A percentile compares a stretch with the other conserved stretches of the same genome.
Conservation (phyloP, 1,140 invertebrate species). For the Heliconius eleuchia region DNA sequence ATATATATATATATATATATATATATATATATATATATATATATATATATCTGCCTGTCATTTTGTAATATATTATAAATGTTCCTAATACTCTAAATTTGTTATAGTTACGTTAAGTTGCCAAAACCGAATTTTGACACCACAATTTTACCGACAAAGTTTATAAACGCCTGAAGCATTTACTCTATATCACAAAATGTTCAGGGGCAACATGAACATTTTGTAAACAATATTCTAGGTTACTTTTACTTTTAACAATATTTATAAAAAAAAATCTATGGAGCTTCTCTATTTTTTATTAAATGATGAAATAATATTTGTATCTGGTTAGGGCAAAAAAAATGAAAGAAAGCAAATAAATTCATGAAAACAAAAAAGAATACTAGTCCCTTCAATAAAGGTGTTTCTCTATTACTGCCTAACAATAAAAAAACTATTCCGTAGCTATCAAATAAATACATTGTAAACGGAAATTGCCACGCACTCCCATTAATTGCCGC, state of each 20-base stretch:
- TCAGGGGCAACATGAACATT: background rate
- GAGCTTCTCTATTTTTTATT: too few relatives aligned
- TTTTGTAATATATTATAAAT: background rate
- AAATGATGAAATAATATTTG: too few relatives aligned
- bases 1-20: too few relatives aligned
- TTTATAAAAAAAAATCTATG: too few relatives aligned
- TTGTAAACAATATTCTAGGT: background rate
- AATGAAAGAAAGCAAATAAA: background rate
- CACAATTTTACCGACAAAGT: background rate
- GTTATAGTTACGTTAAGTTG: background rate
- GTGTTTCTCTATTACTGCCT: background rate
- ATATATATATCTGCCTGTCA: background rate
- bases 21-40: too few relatives aligned
- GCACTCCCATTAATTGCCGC: conserved; percentile 55
- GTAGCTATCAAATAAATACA: conserved; percentile 26
- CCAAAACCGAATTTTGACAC: background rate
- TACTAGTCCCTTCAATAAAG: background rate
- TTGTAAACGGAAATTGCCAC: conserved; percentile 38
- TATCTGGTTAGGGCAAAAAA: too few relatives aligned
- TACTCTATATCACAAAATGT: background rate
- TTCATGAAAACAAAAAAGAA: background rate
- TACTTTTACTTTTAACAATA: background rate
- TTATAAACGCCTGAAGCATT: background rate
- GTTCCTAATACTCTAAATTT: background rate
- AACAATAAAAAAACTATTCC: background rate